Base-by-base conservation (phyloP, 2,797 vertebrate species). In the Myiothlypis chrysogaster region DNA sequence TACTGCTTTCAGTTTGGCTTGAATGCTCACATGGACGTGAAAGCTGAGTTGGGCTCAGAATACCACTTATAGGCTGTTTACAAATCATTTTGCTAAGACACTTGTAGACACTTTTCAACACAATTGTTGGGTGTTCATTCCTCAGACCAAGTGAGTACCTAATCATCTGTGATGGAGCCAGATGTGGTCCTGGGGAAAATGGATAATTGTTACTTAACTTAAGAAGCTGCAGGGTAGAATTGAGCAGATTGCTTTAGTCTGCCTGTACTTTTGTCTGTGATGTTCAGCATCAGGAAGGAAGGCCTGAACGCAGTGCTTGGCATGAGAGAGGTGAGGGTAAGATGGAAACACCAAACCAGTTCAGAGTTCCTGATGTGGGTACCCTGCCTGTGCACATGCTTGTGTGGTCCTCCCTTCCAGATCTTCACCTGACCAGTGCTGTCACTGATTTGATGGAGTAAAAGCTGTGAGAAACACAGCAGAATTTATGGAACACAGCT, bases 401-500 rank as follows among this genome's bases (percentile, higher is more conserved):
- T 37, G 3, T 41, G 49, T 6, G 3, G 8, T 49, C 21, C 16
- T 88, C 5, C 23, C 28, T 80, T 69, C 28, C 35, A 69, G 3
- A n/a, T 47, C 27, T 37, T 73, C 76, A 47, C 32, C 32, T 73
- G 60, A 10, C 27, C 37, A 13, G 13, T 28, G n/a, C 43, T 80
- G 43, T 30, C 17, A 3, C n/a, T 76, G 16, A 43, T 49, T 41
- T 4, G 10, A 8, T 49, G 37, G 35, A 55, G 32, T 30, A 12
- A 46, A 90, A 57, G 3, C 10, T 5, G 20, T 55, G 53, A 44
- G 61, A 57, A 81, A 46, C 8, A 18, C 13, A 60, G 49, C 10
- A 46, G 64, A 61, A 30, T 69, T 64, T 37, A 14, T 8, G 23
- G 39, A 83, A n/a, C 6, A 0, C 0, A 0, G 7, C 41, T 83